Conservation (phyloP, 2,888 invertebrate genomes). For the Erebia palarica region DNA sequence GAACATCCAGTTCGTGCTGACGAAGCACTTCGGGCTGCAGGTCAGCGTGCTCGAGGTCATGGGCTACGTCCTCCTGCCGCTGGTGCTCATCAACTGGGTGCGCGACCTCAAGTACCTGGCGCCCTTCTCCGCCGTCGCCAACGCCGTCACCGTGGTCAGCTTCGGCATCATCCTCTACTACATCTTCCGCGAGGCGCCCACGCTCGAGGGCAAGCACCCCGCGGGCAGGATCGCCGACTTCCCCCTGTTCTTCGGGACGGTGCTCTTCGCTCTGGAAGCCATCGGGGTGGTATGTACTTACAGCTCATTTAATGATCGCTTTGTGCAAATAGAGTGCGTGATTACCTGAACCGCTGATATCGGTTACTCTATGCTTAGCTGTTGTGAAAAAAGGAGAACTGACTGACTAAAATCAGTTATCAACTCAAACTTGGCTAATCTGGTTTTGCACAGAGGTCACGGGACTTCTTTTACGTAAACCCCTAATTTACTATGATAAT, state of each 20-base stretch:
- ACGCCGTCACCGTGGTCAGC: slow-evolving; percentile 90
- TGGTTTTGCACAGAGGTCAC: no score
- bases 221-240: slow-evolving; percentile 86
- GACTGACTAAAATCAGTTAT: no score
- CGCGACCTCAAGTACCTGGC: slow-evolving; percentile 93
- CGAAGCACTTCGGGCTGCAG: slow-evolving; percentile 73
- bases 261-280: slow-evolving; percentile 97
- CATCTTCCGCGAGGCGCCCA: slow-evolving; percentile 87
- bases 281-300: slow-evolving; percentile 90
- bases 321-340: no score
- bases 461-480: no score
- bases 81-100: slow-evolving; percentile 91
- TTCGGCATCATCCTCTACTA: slow-evolving; percentile 94
- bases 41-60: slow-evolving; percentile 85
- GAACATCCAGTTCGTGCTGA: slow-evolving; percentile 88
- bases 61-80: slow-evolving; percentile 87
- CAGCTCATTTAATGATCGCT: neutral
- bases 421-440: no score
- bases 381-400: no score
- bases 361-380: no score
- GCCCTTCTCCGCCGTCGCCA: slow-evolving; percentile 94
- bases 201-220: slow-evolving; percentile 83
- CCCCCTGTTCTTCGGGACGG: slow-evolving; percentile 97
- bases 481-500: no score
- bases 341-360: no score